Percentiles rank a stretch among this genome's conserved stretches.
Conservation (phyloP, 92 coral and sea anemone genomes). For the Epizoanthus scotinus region DNA sequence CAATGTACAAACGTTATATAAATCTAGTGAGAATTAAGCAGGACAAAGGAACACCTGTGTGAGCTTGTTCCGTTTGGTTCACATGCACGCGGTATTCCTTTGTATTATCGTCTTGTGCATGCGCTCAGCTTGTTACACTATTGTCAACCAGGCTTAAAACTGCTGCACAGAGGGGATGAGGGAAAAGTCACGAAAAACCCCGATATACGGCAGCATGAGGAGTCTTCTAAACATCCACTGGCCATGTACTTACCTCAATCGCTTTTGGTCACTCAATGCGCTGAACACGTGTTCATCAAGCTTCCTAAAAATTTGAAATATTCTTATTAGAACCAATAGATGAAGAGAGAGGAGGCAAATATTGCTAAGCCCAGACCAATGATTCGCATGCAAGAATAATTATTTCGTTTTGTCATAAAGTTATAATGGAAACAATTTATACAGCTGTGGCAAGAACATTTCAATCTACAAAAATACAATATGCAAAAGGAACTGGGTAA, state of each 20-base stretch:
- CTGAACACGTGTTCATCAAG: conserved; percentile 76
- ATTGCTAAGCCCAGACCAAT: background rate
- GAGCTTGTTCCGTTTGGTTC: background rate
- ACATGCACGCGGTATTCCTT: too few relatives aligned
- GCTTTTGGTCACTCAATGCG: conserved; percentile 76
- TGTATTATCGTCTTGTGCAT: too few relatives aligned
- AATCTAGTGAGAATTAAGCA: too few relatives aligned
- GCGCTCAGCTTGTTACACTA: too few relatives aligned
- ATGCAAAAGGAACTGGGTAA: too few relatives aligned
- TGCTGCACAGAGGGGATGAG: background rate
- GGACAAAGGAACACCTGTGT: too few relatives aligned
- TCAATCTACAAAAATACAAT: too few relatives aligned
- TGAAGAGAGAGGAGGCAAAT: background rate
- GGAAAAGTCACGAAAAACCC: background rate
- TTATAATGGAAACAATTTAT: too few relatives aligned
- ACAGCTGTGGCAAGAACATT: too few relatives aligned
- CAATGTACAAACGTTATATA: too few relatives aligned
- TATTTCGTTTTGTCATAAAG: too few relatives aligned
- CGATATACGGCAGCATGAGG: background rate
- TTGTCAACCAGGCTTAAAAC: too few relatives aligned
- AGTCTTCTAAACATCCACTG: background rate
- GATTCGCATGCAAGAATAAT: background rate
- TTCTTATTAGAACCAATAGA: background rate
- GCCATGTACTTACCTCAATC: conserved; percentile 64
- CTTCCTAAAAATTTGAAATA: conserved; percentile 48